Evolutionary conservation across 1,140 invertebrate genomes (phyloP).

Genomic region (Drosophila eugracilis): DNA sequence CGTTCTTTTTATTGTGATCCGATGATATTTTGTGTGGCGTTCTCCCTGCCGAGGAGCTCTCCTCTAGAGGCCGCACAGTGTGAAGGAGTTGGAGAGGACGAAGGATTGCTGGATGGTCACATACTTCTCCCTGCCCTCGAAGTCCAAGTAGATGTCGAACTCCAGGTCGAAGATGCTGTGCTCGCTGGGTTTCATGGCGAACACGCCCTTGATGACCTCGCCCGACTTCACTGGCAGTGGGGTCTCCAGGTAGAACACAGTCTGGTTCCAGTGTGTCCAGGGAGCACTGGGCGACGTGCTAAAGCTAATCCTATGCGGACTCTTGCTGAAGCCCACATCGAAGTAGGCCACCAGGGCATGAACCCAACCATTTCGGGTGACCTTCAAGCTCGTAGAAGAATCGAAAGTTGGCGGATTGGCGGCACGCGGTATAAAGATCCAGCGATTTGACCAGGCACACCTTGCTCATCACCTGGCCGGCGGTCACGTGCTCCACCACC

Average conservation of each 20-base stretch:
- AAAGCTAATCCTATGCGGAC: conserved; percentile 37
- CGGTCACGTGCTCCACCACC: conserved; percentile 97
- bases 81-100: conserved; percentile 10
- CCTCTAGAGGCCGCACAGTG: not conserved
- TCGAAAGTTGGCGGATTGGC: conserved; percentile 21
- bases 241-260: conserved; percentile 49
- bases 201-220: conserved; percentile 36
- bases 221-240: conserved; percentile 28
- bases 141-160: conserved; percentile 35
- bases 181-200: conserved; percentile 18
- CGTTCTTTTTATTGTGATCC: conserved; percentile 21
- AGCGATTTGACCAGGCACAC: conserved; percentile 40
- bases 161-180: conserved; percentile 32
- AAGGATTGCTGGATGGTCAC: conserved; percentile 20
- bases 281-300: conserved; percentile 50
- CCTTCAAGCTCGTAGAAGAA: conserved; percentile 53
- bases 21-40: conserved; percentile 7
- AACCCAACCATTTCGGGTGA: conserved; percentile 34
- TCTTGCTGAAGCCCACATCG: conserved; percentile 57
- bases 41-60: not conserved
- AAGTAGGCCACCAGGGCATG: conserved; percentile 55
- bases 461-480: conserved; percentile 90
- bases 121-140: conserved; percentile 27
- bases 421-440: conserved; percentile 35
- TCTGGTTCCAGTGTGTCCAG: conserved; percentile 62